These are phyloP conservation scores for Mimas tiliae DNA, from an alignment of 2,888 invertebrate genomes.

Conservation along the genomic window DNA sequence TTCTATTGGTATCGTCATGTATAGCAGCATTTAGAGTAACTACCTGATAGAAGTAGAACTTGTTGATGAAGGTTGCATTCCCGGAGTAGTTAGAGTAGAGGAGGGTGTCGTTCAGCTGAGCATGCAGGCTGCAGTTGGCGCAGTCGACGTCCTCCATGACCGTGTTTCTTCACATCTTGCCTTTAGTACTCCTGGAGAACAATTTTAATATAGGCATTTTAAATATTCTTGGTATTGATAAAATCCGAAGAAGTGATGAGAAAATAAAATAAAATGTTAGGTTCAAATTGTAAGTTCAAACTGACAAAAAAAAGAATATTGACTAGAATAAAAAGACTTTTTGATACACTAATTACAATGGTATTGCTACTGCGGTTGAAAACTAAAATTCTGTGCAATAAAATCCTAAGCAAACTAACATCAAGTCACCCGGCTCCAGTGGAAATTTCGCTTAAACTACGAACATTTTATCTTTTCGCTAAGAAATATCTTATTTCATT, in stretches of 20 bases:
- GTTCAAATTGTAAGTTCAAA: too few relatives aligned
- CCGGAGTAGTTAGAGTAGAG: constrained; percentile 49
- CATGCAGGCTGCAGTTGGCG: constrained; percentile 61
- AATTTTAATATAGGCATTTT: not conserved
- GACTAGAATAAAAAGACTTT: not conserved
- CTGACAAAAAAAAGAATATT: too few relatives aligned
- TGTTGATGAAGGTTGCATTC: constrained; percentile 76
- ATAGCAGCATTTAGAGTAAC: constrained; percentile 16
- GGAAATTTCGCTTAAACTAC: constrained; percentile 11
- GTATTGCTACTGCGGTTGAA: too few relatives aligned
- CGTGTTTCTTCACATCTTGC: constrained; percentile 65
- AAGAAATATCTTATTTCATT: constrained; percentile 25
- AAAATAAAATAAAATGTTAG: not conserved
- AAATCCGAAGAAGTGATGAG: too few relatives aligned
- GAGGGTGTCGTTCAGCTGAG: constrained; percentile 57
- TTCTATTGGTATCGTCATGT: too few relatives aligned
- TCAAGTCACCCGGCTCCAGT: constrained; percentile 4
- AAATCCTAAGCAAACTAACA: not conserved
- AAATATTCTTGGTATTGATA: not conserved
- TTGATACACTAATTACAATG: too few relatives aligned
- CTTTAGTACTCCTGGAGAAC: constrained; percentile 20
- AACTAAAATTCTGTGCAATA: not conserved
- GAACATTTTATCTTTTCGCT: constrained; percentile 20
- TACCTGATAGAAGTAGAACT: constrained; percentile 85
- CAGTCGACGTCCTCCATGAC: constrained; percentile 68